Evolutionary conservation across 2,113 vertebrate genomes (phyloP).

Genomic region (Megalops atlanticus): DNA sequence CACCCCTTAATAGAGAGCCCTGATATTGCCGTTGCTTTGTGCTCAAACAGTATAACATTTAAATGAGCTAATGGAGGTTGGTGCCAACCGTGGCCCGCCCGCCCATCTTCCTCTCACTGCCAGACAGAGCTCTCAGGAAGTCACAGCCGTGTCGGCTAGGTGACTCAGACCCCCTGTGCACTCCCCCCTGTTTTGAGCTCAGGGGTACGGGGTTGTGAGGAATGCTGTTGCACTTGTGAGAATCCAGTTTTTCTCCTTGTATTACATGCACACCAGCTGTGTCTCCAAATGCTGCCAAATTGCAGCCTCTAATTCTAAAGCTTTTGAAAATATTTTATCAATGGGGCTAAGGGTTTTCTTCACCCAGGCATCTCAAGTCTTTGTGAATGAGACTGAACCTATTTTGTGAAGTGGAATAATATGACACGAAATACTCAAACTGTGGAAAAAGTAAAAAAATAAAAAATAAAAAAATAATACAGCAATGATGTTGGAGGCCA

Average conservation of each 20-base stretch:
- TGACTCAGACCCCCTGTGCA: no score
- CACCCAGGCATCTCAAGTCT: not conserved
- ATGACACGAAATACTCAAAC: not conserved
- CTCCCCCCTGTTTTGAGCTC: no score
- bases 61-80: constrained; percentile 37
- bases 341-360: not conserved
- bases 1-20: constrained; percentile 59
- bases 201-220: no score
- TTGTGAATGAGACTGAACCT: not conserved
- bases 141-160: no score
- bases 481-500: not conserved
- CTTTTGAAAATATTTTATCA: not conserved
- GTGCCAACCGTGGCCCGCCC: not conserved
- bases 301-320: no score
- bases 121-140: not conserved
- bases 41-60: constrained; percentile 36
- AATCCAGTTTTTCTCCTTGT: no score
- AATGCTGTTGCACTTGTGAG: no score
- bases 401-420: not conserved
- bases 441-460: not conserved
- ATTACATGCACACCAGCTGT: not conserved
- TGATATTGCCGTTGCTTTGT: constrained; percentile 36
- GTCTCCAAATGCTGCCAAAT: not conserved
- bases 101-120: not conserved
- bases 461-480: not conserved